Evolutionary conservation across 2,113 vertebrate species (phyloP), one percentile per base, ranked within the genome.

Genomic region (Seriola aureovittata): DNA sequence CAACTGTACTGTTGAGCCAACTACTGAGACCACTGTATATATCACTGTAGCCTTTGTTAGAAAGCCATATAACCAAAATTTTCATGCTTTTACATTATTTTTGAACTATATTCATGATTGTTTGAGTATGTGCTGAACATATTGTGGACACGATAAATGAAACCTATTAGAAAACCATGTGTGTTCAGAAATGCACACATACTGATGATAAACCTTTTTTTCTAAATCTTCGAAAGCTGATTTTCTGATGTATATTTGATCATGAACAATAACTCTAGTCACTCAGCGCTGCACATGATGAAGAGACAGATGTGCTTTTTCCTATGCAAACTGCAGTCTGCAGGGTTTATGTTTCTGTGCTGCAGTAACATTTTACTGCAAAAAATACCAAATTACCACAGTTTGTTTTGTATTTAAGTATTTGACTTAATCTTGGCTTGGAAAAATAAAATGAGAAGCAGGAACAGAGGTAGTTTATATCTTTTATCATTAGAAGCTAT

Each of bases 331-430:
- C 54, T 64, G 52, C 7, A 0, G 29, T 55, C 17, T 59, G 67
- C 32, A 57, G 69, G 42, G 42, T 40, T 74, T 48, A 50, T 0
- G 2, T 14, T 40, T 70, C 55, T 50, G 21, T 74, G 60, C 58
- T 92, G 91, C 85, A 91, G 89, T 89, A 89, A 59, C 25, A 1
- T 84, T 65, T 73, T 90, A 93, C 92, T 90, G 85, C 89, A 92
- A 73, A 80, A 71, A 42, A 46, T 1, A 1, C 19, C 13, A 69
- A 34, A 42, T 54, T 10, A 71, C 40, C 29, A 58, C 9, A 48
- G 32, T 14, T 13, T 8, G 10, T 36, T 69, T 66, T 25, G 10
- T 52, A 12, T 42, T 40, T 5, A 66, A 55, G 40, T 71, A 23
- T 66, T 36, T 48, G 23, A 36, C 12, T 16, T 42, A 21, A 52